Conservation (phyloP, 2,888 invertebrate species). For the Corythucha ciliata region DNA sequence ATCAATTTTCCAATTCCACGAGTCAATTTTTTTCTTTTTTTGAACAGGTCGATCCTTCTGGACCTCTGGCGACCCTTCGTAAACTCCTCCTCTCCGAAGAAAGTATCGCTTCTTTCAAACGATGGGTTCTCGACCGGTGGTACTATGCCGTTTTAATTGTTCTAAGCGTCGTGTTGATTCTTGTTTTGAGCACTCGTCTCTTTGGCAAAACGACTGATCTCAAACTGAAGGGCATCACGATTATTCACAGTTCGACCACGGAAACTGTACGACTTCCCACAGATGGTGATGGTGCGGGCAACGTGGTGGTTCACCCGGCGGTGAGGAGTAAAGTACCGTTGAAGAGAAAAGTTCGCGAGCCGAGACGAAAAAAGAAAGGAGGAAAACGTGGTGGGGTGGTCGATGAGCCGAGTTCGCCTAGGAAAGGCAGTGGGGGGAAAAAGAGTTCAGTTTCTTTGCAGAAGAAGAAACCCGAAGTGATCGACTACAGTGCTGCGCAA, state of each 20-base stretch:
- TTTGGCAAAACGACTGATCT: conserved; percentile 69
- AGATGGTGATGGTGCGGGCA: conserved; percentile 48
- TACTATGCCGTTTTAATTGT: conserved; percentile 73
- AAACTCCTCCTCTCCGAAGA: conserved; percentile 80
- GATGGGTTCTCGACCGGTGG: conserved; percentile 84
- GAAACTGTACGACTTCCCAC: conserved; percentile 74
- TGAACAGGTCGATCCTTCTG: conserved; percentile 72
- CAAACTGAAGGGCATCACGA: conserved; percentile 77
- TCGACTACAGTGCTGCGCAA: conserved; percentile 59
- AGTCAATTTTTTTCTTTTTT: no score
- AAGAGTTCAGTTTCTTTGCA: conserved; percentile 46
- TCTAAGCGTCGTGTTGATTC: conserved; percentile 58
- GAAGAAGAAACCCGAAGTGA: conserved; percentile 58
- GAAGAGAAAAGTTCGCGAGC: conserved; percentile 64
- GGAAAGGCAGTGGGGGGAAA: conserved; percentile 46
- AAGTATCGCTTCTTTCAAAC: conserved; percentile 77
- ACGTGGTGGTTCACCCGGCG: conserved; percentile 70
- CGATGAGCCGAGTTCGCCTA: conserved; percentile 42
- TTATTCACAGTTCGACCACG: conserved; percentile 81
- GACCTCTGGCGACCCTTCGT: conserved; percentile 78
- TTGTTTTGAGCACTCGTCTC: conserved; percentile 64
- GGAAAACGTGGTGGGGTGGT: conserved; percentile 38
- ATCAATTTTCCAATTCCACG: no score
- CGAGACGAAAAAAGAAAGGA: conserved; percentile 27
- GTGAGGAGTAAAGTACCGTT: conserved; percentile 78